Evolutionary conservation across 2,888 invertebrate genomes (phyloP), one percentile per base, ranked within the genome.

Genomic region (Gastracanthus pulcherrimus): DNA sequence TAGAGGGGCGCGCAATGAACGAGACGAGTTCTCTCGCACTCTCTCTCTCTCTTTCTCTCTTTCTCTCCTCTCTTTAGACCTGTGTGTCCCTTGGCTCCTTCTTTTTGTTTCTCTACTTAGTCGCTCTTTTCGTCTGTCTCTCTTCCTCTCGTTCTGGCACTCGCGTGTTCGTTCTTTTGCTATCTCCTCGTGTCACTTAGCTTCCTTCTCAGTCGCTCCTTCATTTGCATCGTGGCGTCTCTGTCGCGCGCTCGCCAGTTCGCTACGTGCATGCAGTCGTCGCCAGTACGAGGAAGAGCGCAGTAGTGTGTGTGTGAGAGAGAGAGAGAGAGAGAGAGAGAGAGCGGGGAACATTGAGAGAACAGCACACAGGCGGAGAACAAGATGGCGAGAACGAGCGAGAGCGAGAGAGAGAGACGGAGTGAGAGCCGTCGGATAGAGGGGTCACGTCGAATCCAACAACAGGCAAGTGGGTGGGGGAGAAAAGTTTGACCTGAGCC

Each of bases 401-500:
- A 45, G 67, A 16, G 34, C 67, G 71, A 36, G 64, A 51, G 74
- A 66, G 62, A 64, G 60, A 70, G 69, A 71, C 79, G 64, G 38
- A 19, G 67, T 41, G 84, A 80, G 83, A 55, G 76, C 80, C 79
- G 72, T 71, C 23, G 82, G 82, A 79, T 80, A 76, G 86, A 84
- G 81, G 88, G 87, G 86, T 88, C 86, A 86, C 85, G 80, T 82
- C 74, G 81, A 83, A 83, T 81, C 76, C 76, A 55, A 76, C 80
- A 76, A 77, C 80, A 80, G 72, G 74, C 81, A 38, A 72, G 83
- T 83, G 84, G 85, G 87, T 84, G 88, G 90, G 89, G 89, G 78
- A 83, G 84, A 83, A 83, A 88, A 88, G 89, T 89, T 90, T 90
- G 90, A 90, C 90, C 90, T 89, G 90, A 90, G 90, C 90, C 89